Evolutionary conservation across 2,888 invertebrate species (phyloP).

Genomic region (Tetragnatha montana): DNA sequence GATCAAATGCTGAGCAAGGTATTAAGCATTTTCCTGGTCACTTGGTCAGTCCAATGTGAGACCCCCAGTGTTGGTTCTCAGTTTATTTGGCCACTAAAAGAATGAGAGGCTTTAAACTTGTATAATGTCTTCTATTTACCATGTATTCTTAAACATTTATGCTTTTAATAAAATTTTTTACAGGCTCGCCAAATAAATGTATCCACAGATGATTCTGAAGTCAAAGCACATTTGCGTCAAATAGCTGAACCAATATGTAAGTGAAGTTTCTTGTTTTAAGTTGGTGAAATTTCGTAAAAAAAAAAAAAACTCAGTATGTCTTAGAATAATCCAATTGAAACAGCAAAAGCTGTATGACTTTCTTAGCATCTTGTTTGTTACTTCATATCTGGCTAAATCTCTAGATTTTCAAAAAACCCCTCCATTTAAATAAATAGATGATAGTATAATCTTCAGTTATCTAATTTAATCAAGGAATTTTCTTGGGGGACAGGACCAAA

Average conservation of each 20-base stretch:
- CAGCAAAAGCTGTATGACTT: not conserved
- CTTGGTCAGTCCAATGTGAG: too few species aligned
- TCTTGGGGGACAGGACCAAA: too few species aligned
- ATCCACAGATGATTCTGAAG: slow-evolving; percentile 98
- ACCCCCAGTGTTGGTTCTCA: too few species aligned
- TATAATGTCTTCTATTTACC: not conserved
- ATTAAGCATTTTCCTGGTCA: too few species aligned
- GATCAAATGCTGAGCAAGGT: too few species aligned
- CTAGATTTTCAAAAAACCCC: too few species aligned
- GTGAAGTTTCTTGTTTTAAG: slow-evolving; percentile 33
- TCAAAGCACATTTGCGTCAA: slow-evolving; percentile 91
- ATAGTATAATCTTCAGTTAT: too few species aligned
- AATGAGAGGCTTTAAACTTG: too few species aligned
- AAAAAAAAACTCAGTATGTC: not conserved
- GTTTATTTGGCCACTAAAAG: too few species aligned
- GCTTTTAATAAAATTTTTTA: slow-evolving; percentile 9
- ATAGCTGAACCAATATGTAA: slow-evolving; percentile 94
- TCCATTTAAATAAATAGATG: too few species aligned
- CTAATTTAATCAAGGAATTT: too few species aligned
- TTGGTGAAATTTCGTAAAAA: not conserved
- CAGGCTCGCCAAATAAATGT: slow-evolving; percentile 92
- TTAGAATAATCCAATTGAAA: not conserved
- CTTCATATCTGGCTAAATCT: too few species aligned
- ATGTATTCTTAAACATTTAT: not conserved
- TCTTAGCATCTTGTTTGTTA: not conserved